Conservation (phyloP, 2,113 vertebrate genomes). For the Mirounga angustirostris region DNA sequence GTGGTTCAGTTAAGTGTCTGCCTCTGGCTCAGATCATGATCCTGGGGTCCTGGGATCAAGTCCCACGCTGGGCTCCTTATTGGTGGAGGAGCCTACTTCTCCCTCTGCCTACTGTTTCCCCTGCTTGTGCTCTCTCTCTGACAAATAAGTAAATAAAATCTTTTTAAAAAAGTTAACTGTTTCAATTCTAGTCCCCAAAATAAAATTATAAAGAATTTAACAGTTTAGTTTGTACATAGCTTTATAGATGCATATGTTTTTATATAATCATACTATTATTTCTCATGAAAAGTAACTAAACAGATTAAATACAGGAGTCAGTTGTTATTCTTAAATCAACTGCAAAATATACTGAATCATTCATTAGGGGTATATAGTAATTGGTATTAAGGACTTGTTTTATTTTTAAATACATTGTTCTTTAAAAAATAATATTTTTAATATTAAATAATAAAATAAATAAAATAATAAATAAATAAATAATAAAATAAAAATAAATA, state of each 20-base stretch:
- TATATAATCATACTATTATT: neutral
- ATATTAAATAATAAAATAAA: no score
- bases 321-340: neutral
- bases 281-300: neutral
- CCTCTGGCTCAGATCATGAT: no score
- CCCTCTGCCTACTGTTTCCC: no score
- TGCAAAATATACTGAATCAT: neutral
- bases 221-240: neutral
- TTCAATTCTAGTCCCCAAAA: neutral
- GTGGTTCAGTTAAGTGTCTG: no score
- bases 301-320: neutral
- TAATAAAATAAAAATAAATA: no score
- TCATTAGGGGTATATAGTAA: neutral
- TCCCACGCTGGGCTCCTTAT: no score
- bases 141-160: neutral
- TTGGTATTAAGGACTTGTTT: neutral
- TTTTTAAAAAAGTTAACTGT: neutral
- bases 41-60: no score
- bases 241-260: neutral
- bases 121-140: no score
- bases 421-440: constrained; percentile 34
- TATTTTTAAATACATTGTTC: neutral
- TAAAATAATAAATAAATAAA: no score
- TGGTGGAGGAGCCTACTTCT: no score
- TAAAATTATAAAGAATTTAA: neutral